phyloP scores from a whole-genome alignment of 2,797 vertebrate genomes.

The Gymnocypris eckloni region DNA sequence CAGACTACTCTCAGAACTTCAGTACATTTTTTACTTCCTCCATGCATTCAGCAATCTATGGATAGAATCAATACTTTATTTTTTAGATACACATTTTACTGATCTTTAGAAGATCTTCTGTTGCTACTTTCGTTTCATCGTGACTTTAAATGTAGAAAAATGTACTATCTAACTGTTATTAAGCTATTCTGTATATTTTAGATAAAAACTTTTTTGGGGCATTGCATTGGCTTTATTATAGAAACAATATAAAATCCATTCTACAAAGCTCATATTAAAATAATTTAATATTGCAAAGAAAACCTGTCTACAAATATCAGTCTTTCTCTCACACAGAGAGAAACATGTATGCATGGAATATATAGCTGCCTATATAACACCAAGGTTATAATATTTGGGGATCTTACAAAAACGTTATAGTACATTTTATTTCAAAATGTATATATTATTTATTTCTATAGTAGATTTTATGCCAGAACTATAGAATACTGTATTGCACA shows the following conservation, averaged over 20 bases:
- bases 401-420: background rate
- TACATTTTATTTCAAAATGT: background rate
- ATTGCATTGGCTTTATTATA: background rate
- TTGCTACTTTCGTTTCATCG: background rate
- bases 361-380: background rate
- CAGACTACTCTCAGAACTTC: background rate
- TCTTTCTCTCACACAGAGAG: background rate
- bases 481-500: background rate
- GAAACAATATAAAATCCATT: background rate
- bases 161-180: background rate
- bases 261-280: background rate
- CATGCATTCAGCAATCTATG: background rate
- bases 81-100: background rate
- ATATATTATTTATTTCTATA: background rate
- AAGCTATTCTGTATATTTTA: background rate
- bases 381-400: background rate
- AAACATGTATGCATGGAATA: background rate
- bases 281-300: background rate
- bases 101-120: background rate
- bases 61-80: background rate
- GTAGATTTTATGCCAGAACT: background rate
- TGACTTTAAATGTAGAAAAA: background rate
- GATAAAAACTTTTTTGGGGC: background rate
- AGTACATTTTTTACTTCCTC: background rate
- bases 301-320: background rate